Percentiles rank a stretch among this genome's conserved stretches.
Evolutionary conservation across 2,113 vertebrate genomes (phyloP).

Genomic region (Zingel zingel): DNA sequence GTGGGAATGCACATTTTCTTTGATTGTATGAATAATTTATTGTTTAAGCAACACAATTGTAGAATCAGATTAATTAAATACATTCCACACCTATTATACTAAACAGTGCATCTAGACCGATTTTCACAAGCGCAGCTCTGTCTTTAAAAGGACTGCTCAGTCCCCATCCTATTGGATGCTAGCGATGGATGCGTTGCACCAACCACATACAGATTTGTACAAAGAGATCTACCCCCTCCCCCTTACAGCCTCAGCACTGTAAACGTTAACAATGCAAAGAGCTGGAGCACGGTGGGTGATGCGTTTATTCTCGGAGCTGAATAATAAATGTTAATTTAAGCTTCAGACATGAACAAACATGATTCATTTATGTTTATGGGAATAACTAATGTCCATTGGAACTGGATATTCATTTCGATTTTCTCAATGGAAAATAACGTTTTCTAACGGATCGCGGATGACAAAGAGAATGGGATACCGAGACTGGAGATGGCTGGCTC

Average conservation of each 20-base stretch:
- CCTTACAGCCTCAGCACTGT: conserved; percentile 1
- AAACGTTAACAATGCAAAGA: conserved; percentile 29
- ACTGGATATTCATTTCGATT: conserved; percentile 37
- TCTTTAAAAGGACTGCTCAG: conserved; percentile 10
- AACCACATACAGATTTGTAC: conserved; percentile 77
- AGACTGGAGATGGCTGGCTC: conserved; percentile 69
- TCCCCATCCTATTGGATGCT: conserved; percentile 63
- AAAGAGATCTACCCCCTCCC: conserved; percentile 68
- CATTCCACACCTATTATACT: background rate
- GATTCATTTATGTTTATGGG: rapidly evolving
- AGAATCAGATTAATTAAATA: background rate
- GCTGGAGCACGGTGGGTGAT: conserved; percentile 11
- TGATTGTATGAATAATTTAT: no score
- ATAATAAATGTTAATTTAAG: background rate
- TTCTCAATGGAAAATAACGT: conserved; percentile 39
- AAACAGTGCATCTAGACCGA: background rate
- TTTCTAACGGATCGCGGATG: conserved; percentile 49
- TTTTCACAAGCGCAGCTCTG: background rate
- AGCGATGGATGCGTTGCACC: conserved; percentile 70
- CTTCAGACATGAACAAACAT: background rate
- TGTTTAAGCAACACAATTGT: background rate
- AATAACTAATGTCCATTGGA: background rate
- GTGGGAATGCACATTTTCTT: no score
- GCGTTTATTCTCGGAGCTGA: background rate
- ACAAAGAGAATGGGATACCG: conserved; percentile 63